Percentiles rank a stretch among this genome's conserved stretches.
Evolutionary conservation across 2,888 invertebrate genomes (phyloP).

Genomic region (Dione juno): DNA sequence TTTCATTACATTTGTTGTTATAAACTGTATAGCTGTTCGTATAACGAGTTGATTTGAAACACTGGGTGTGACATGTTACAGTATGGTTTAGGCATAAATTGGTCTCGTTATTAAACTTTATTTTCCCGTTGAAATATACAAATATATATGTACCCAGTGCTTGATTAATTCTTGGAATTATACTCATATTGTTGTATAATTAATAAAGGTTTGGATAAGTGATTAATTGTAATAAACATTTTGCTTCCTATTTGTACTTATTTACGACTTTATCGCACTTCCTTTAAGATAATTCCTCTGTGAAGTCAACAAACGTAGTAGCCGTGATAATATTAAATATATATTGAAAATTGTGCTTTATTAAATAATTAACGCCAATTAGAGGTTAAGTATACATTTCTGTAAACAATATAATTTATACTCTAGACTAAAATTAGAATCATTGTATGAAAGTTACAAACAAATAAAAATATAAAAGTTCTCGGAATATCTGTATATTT

Average conservation of each 20-base stretch:
- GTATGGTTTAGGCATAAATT: constrained; percentile 38
- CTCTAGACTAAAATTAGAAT: background rate
- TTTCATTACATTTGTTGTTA: constrained; percentile 20
- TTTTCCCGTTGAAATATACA: constrained; percentile 38
- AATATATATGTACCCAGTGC: constrained; percentile 27
- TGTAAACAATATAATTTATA: background rate
- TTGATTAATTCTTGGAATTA: constrained; percentile 34
- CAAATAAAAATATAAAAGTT: background rate
- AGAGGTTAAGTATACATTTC: no score
- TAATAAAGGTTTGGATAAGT: constrained; percentile 18
- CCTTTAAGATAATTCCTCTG: background rate
- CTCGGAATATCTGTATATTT: background rate
- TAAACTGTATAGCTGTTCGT: constrained; percentile 13
- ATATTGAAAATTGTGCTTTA: no score
- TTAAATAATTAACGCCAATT: no score
- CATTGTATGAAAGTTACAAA: background rate
- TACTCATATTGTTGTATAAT: constrained; percentile 18
- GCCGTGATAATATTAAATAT: no score
- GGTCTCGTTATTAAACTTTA: constrained; percentile 31
- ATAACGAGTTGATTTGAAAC: constrained; percentile 22
- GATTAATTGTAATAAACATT: constrained; percentile 12
- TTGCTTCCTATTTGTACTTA: background rate
- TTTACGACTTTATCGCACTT: background rate
- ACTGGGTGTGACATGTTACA: constrained; percentile 34
- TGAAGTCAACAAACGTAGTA: background rate